These are phyloP conservation scores for Menidia menidia DNA, from an alignment of 2,797 vertebrate genomes.

Conservation along the genomic window DNA sequence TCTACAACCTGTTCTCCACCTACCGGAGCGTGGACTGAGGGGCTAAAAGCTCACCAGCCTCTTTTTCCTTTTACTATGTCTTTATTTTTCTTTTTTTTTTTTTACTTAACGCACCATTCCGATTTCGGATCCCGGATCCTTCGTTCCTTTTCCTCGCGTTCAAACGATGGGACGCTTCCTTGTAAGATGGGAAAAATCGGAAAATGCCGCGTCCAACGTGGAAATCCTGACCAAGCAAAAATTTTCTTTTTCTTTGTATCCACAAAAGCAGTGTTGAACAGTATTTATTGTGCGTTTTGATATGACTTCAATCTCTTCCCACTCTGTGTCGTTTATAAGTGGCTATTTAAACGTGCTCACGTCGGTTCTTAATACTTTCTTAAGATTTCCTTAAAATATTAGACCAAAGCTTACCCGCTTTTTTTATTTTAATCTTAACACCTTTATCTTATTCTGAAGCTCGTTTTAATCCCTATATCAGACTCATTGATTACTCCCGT, in stretches of 20 bases:
- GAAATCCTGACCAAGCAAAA: neutral
- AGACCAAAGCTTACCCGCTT: conserved; percentile 54
- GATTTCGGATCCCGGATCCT: conserved; percentile 8
- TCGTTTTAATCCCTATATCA: neutral
- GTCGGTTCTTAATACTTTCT: neutral
- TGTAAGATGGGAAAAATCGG: no score
- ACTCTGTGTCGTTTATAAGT: conserved; percentile 25
- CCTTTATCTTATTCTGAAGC: conserved; percentile 8
- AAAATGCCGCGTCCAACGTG: no score
- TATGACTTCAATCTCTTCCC: conserved; percentile 2
- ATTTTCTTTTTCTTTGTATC: neutral
- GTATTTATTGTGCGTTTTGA: conserved; percentile 72
- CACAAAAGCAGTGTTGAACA: conserved; percentile 28
- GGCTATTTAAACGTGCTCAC: conserved; percentile 41
- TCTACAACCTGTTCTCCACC: conserved; percentile 97
- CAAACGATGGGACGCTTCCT: no score
- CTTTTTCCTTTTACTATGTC: conserved; percentile 13
- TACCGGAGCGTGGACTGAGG: conserved; percentile 94
- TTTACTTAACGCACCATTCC: conserved; percentile 41
- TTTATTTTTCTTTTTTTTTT: conserved; percentile 18
- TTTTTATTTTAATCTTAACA: conserved; percentile 10
- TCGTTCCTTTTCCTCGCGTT: no score
- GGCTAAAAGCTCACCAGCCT: conserved; percentile 12
- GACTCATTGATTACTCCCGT: neutral
- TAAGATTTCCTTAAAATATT: conserved; percentile 23